Evolutionary conservation across 2,797 vertebrate genomes (phyloP), one percentile per base, ranked within the genome.

Genomic region (Luscinia megarhynchos): DNA sequence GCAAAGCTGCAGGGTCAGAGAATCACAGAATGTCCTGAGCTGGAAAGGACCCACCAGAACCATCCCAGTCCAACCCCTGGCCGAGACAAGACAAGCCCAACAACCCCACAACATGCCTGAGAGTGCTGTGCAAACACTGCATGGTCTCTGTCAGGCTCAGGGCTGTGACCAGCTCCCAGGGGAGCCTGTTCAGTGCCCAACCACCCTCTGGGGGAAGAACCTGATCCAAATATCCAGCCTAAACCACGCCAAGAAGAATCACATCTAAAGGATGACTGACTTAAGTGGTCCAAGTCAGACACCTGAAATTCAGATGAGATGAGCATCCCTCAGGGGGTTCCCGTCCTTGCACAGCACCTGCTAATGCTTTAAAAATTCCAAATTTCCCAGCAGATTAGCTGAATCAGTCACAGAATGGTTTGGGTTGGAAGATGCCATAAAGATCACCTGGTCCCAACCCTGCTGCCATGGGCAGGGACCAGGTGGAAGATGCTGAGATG

Each of bases 181-280:
- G 6, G 57, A 76, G 16, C 7, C 40, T 30, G 8, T 5, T 26
- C 27, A 50, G 10, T 6, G 55, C 15, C 13, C 32, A 36, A 0
- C 1, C 27, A 29, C 19, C 14, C 55, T 29, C 32, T 36, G 12
- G 19, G 22, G 7, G 4, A 55, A 61, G 23, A 57, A 55, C 9
- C 6, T 68, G 36, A 17, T 29, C 55, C 50, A 43, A 21, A 63
- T 9, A n/a, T 2, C 20, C 51, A 45, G 15, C 43, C 50, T 34
- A n/a, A 70, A 57, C 14, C 43, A 38, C 78, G 11, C 2, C 10
- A 3, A 76, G 46, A 79, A 41, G 68, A 72, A 82, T 6, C 27
- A 36, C 5, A 14, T 66, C 32, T 41, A 68, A 63, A 45, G 34
- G 22, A 38, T 1, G 0, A 51, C 5, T 43, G 0, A 40, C 3